Evolutionary conservation across 2,797 vertebrate genomes (phyloP), one percentile per base, ranked within the genome.

Genomic region (Xenops minutus): DNA sequence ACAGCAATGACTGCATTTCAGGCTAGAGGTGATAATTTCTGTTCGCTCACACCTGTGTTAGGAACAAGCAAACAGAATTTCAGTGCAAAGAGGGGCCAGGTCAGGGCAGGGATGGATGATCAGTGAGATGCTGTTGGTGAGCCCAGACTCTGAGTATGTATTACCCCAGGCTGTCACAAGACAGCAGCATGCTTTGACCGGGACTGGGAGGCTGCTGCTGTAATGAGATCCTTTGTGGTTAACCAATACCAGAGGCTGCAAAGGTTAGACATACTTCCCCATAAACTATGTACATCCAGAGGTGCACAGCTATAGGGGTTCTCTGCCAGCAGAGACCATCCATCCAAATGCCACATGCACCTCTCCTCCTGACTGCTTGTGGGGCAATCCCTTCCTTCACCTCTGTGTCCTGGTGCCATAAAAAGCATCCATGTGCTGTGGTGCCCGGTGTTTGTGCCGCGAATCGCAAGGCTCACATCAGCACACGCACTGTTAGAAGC

Each of bases 21-120:
- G 58, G n/a, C 41, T 21, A 58, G 9, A 62, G 22, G 58, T 43
- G 68, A n/a, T 61, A 7, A 30, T 18, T 83, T 64, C 21, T 32
- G 11, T 52, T 59, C 5, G 0, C 26, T 88, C 23, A 37, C 2
- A 44, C 32, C n/a, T 16, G 2, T 3, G 9, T 26, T 29, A 37
- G 54, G 59, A 71, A 76, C 36, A 79, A 73, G 19, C 21, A 39
- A 67, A 22, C 51, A 81, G 36, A 79, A 81, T 69, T 86, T 59
- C 62, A 62, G 7, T 3, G 23, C 46, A 55, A 66, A 81, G 62
- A 72, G 80, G 29, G n/a, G 11, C 27, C 32, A 58, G 55, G 32
- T 52, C 36, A 51, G 54, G 26, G 24, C 54, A 54, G 66, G 73
- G 32, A 20, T 61, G 37, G 34, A 23, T 34, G 34, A 61, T 72